Evolutionary conservation across 2,113 vertebrate genomes (phyloP).

Genomic region (Syngnathus typhle): DNA sequence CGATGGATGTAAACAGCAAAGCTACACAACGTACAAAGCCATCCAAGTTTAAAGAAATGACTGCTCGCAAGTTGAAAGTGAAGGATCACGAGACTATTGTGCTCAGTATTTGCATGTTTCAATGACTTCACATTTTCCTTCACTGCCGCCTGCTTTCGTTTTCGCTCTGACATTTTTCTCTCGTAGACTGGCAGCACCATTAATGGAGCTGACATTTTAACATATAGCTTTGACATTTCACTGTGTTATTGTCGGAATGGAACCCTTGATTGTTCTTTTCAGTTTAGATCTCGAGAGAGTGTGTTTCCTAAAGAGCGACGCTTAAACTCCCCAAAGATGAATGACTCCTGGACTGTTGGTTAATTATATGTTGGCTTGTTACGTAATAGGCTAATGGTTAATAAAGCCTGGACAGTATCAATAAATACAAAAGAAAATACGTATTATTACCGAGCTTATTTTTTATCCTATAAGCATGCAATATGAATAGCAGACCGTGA

Average conservation of each 20-base stretch:
- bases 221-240: slow-evolving; percentile 69
- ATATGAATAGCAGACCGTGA: background rate
- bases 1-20: slow-evolving; percentile 16
- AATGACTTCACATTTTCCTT: slow-evolving; percentile 28
- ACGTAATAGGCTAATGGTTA: slow-evolving; percentile 48
- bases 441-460: slow-evolving; percentile 3
- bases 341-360: slow-evolving; percentile 30
- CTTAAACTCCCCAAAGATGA: slow-evolving; percentile 30
- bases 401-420: slow-evolving; percentile 3
- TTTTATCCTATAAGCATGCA: background rate
- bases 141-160: slow-evolving; percentile 45
- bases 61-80: background rate
- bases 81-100: background rate
- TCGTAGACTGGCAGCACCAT: slow-evolving; percentile 58
- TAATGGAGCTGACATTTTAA: slow-evolving; percentile 68
- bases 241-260: slow-evolving; percentile 53
- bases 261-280: slow-evolving; percentile 53
- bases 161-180: slow-evolving; percentile 62
- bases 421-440: background rate
- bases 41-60: background rate
- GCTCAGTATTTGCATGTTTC: slow-evolving; percentile 28
- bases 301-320: slow-evolving; percentile 35
- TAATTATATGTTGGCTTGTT: slow-evolving; percentile 38
- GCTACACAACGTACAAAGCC: background rate
- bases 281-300: slow-evolving; percentile 26